A percentile compares a stretch with the other conserved stretches of the same genome.
Conservation (phyloP, 2,113 vertebrate species). For the Riparia riparia region DNA sequence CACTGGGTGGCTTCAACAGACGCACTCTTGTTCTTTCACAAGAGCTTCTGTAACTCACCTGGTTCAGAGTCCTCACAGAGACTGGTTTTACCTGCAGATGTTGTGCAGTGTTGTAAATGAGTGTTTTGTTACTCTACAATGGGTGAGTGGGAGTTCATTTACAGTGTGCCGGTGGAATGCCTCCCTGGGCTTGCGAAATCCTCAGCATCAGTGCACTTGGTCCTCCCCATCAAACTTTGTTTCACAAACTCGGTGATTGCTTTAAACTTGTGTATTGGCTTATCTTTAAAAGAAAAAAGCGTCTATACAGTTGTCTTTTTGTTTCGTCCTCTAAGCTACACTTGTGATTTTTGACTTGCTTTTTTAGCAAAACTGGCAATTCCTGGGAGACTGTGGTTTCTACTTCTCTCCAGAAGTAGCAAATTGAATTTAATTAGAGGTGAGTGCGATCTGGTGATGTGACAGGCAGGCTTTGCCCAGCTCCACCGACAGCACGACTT, state of each 20-base stretch:
- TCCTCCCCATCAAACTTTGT: neutral
- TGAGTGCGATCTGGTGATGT: neutral
- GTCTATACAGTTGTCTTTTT: neutral
- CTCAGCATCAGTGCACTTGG: neutral
- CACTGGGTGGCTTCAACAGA: neutral
- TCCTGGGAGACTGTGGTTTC: neutral
- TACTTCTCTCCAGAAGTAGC: neutral
- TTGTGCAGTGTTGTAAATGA: neutral
- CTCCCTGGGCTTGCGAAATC: neutral
- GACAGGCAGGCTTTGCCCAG: neutral
- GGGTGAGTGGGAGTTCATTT: conserved; percentile 21
- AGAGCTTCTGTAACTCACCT: neutral
- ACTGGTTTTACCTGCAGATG: conserved; percentile 49
- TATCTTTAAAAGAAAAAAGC: neutral
- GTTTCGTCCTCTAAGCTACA: neutral
- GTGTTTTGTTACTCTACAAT: neutral
- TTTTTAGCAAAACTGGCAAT: neutral
- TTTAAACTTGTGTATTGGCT: neutral
- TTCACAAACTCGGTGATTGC: neutral
- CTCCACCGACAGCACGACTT: neutral
- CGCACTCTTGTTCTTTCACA: neutral
- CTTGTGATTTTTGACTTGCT: neutral
- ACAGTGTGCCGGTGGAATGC: neutral
- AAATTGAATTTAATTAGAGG: neutral
- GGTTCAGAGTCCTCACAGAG: conserved; percentile 28